Conservation (phyloP, 2,113 vertebrate genomes). For the Thermophis baileyi region DNA sequence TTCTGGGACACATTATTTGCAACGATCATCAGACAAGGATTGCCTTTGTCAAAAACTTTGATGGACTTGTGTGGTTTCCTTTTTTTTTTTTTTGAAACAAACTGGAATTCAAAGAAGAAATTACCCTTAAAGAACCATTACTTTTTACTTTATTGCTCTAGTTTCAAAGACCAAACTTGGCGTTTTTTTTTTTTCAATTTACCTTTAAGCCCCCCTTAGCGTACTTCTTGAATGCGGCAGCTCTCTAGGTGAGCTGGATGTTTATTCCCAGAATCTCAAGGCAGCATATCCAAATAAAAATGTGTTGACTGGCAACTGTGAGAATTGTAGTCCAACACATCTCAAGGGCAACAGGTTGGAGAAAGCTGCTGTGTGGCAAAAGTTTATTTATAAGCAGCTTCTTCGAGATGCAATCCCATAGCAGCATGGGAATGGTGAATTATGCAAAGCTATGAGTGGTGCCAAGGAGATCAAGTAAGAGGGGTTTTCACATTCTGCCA, state of each 20-base stretch:
- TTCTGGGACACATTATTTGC: constrained; percentile 11
- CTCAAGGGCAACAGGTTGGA: background rate
- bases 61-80: background rate
- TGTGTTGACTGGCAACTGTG: background rate
- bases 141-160: background rate
- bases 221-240: background rate
- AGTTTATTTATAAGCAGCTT: background rate
- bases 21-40: constrained; percentile 21
- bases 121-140: rapidly evolving
- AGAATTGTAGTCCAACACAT: background rate
- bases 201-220: background rate
- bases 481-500: background rate
- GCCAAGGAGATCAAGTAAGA: background rate
- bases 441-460: background rate
- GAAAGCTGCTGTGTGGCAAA: background rate
- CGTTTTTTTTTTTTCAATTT: background rate
- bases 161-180: background rate
- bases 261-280: background rate
- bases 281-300: background rate
- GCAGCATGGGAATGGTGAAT: background rate
- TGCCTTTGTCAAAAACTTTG: constrained; percentile 1
- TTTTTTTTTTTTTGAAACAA: background rate
- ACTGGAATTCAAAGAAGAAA: background rate
- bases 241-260: background rate
- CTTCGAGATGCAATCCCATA: background rate